These are phyloP conservation scores for Cheilosia scutellata DNA, from an alignment of 2,888 invertebrate species.

Conservation along the genomic window DNA sequence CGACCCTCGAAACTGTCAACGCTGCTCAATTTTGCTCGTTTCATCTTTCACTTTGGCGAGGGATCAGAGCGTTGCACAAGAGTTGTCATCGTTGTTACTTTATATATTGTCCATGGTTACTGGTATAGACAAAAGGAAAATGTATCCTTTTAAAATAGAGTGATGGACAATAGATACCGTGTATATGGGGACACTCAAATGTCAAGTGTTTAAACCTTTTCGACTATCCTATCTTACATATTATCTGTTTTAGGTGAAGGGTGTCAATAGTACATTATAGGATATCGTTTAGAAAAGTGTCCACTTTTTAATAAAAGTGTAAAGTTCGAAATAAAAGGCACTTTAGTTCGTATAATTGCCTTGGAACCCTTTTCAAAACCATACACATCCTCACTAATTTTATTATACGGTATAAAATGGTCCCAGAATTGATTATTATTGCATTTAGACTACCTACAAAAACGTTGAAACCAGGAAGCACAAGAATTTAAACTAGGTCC, in stretches of 20 bases:
- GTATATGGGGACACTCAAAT: conserved; percentile 22
- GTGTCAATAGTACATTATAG: conserved; percentile 9
- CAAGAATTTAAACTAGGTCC: too few relatives aligned
- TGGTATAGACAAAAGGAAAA: not conserved
- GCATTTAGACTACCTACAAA: conserved; percentile 3
- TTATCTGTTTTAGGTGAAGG: not conserved
- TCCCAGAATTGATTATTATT: conserved; percentile 36
- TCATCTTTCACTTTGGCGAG: not conserved
- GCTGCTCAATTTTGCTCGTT: conserved; percentile 30
- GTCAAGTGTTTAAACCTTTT: conserved; percentile 12
- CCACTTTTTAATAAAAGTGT: not conserved
- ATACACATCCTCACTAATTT: too few relatives aligned
- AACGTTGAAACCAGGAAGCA: not conserved
- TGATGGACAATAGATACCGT: not conserved
- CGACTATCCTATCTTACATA: not conserved
- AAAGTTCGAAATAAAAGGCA: conserved; percentile 10
- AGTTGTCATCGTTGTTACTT: conserved; percentile 12
- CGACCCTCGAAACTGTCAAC: conserved; percentile 36
- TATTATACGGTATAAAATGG: conserved; percentile 1
- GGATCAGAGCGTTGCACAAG: not conserved
- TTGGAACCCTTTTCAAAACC: not conserved
- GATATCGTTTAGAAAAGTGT: conserved; percentile 1
- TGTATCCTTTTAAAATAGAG: conserved; percentile 13
- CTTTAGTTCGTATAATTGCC: conserved; percentile 1
- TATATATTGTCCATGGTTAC: not conserved